Conservation (phyloP, 1,140 invertebrate species). For the Drosophila subpulchrella region DNA sequence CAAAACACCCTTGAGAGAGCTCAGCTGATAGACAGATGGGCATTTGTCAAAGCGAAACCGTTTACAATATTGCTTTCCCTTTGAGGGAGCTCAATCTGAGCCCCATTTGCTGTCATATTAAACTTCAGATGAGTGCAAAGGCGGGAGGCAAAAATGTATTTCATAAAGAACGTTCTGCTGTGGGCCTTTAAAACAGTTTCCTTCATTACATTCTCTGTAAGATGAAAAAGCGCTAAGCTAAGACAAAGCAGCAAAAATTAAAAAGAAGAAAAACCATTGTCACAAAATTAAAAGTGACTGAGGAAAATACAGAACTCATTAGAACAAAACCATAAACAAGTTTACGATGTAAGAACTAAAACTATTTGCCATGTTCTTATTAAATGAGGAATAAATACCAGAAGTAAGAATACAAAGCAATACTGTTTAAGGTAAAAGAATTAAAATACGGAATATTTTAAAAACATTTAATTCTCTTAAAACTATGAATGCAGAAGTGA, state of each 20-base stretch:
- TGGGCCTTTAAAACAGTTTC: conserved; percentile 9
- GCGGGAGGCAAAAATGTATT: conserved; percentile 18
- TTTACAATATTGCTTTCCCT: conserved; percentile 5
- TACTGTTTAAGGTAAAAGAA: no score
- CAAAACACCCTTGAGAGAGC: background rate
- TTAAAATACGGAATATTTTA: no score
- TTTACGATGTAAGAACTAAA: no score
- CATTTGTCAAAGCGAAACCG: conserved; percentile 3
- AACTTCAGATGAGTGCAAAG: conserved; percentile 21
- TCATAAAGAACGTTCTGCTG: conserved; percentile 43
- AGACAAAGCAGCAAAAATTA: conserved; percentile 15
- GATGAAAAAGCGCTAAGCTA: conserved; percentile 10
- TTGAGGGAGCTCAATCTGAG: conserved; percentile 11
- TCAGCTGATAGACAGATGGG: conserved; percentile 2
- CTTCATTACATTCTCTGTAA: conserved; percentile 11
- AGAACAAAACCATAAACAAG: no score
- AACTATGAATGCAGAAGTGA: no score
- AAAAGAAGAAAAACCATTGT: background rate
- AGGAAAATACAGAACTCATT: background rate
- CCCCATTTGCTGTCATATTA: conserved; percentile 4
- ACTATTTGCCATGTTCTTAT: no score
- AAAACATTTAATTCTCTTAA: no score
- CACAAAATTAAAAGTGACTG: background rate
- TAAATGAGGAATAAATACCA: no score
- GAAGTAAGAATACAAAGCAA: no score